Conservation (phyloP, 2,113 vertebrate genomes). For the Natator depressus region DNA sequence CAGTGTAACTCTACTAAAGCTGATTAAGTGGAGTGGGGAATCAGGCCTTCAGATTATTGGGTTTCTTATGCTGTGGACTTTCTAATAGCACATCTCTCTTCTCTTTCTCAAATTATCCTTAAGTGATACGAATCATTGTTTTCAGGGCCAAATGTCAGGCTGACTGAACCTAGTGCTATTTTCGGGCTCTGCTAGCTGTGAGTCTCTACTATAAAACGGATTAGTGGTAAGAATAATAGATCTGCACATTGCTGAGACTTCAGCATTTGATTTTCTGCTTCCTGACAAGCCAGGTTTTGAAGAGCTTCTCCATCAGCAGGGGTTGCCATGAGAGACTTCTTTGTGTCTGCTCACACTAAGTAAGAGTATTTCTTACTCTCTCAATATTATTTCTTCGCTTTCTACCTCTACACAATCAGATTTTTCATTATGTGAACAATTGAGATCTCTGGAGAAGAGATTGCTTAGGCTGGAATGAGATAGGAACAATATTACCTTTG, state of each 20-base stretch:
- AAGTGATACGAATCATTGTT: constrained; percentile 23
- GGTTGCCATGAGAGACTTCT: neutral
- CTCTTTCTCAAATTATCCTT: constrained; percentile 12
- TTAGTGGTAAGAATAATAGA: neutral
- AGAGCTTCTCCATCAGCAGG: neutral
- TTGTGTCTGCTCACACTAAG: neutral
- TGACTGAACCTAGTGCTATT: constrained; percentile 13
- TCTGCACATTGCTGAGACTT: neutral
- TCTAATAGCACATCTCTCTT: neutral
- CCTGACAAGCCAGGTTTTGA: constrained; percentile 2
- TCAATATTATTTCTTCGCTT: constrained; percentile 46
- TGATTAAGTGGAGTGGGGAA: constrained; percentile 20
- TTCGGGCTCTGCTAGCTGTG: neutral
- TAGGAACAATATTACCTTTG: constrained; percentile 39
- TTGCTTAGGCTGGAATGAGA: constrained; percentile 45
- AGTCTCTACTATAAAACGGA: neutral
- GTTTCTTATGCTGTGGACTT: constrained; percentile 1
- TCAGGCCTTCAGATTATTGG: neutral
- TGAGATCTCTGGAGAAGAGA: constrained; percentile 34
- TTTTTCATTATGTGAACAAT: constrained; percentile 46
- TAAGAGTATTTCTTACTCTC: constrained; percentile 21
- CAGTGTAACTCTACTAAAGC: neutral
- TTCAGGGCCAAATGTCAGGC: neutral
- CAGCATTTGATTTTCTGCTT: neutral
- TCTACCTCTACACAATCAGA: neutral